phyloP scores from a whole-genome alignment of 2,888 invertebrate genomes.

The Agrotis puta region DNA sequence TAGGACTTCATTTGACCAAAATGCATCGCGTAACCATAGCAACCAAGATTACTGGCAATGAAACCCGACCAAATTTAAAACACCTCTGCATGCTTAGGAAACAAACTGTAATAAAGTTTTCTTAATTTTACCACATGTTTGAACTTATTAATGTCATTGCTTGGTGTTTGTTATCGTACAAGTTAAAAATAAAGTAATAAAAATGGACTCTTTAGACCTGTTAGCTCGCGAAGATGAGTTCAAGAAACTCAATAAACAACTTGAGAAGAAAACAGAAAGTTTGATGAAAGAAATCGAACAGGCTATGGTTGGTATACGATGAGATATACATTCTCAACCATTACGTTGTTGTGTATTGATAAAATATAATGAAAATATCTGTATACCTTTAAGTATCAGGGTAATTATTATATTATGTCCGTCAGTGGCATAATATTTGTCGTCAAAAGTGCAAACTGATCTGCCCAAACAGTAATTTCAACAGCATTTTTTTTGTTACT shows the following conservation, averaged over 20 bases:
- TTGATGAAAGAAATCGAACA: slow-evolving; percentile 86
- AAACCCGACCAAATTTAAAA: slow-evolving; percentile 63
- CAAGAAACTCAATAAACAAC: slow-evolving; percentile 85
- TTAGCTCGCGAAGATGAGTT: slow-evolving; percentile 87
- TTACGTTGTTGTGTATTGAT: neutral
- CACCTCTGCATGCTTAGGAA: neutral
- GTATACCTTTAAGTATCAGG: no score
- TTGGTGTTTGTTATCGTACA: slow-evolving; percentile 26
- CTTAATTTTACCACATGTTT: neutral
- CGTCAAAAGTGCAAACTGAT: no score
- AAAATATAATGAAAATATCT: neutral
- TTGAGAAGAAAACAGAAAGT: slow-evolving; percentile 86
- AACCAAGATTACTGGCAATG: slow-evolving; percentile 70
- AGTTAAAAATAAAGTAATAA: slow-evolving; percentile 47
- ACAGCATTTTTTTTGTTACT: no score
- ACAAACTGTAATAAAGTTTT: neutral
- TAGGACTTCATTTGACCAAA: slow-evolving; percentile 60
- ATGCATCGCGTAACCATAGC: slow-evolving; percentile 73
- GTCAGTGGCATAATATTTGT: no score
- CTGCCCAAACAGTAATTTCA: no score
- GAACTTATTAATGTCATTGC: slow-evolving; percentile 22
- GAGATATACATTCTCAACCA: neutral
- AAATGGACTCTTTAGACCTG: slow-evolving; percentile 84
- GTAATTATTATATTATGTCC: neutral
- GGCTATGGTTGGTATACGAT: slow-evolving; percentile 78